These are phyloP conservation scores for Condylostylus longicornis DNA, from an alignment of 1,140 invertebrate genomes.

Conservation along the genomic window DNA sequence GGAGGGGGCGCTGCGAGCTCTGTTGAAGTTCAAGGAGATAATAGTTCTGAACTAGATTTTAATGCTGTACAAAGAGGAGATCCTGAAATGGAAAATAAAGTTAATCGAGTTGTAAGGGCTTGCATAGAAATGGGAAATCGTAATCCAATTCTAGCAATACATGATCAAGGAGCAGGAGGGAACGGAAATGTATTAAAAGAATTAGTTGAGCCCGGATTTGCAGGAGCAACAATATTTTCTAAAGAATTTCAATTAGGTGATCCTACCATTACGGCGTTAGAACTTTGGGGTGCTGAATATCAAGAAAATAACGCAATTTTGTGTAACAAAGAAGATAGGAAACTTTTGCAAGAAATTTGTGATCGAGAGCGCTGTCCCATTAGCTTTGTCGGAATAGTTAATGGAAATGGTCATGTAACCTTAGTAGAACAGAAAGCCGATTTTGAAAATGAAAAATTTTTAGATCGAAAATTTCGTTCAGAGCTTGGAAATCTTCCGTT, in stretches of 20 bases:
- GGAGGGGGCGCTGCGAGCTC: constrained; percentile 94
- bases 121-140: constrained; percentile 65
- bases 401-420: constrained; percentile 68
- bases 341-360: constrained; percentile 55
- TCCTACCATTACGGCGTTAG: constrained; percentile 80
- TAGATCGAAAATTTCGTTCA: constrained; percentile 16
- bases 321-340: constrained; percentile 47
- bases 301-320: constrained; percentile 91
- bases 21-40: constrained; percentile 78
- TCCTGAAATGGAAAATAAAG: constrained; percentile 96
- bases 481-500: constrained; percentile 38
- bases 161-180: constrained; percentile 72
- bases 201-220: constrained; percentile 66
- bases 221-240: constrained; percentile 80
- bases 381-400: constrained; percentile 84
- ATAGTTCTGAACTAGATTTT: constrained; percentile 78
- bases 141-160: constrained; percentile 75
- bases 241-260: constrained; percentile 84
- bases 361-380: constrained; percentile 81
- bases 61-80: constrained; percentile 94
- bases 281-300: constrained; percentile 96
- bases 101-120: constrained; percentile 83
- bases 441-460: constrained; percentile 26
- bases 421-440: constrained; percentile 47
- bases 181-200: constrained; percentile 98